Evolutionary conservation across 2,797 vertebrate genomes (phyloP).

Genomic region (Mus caroli): DNA sequence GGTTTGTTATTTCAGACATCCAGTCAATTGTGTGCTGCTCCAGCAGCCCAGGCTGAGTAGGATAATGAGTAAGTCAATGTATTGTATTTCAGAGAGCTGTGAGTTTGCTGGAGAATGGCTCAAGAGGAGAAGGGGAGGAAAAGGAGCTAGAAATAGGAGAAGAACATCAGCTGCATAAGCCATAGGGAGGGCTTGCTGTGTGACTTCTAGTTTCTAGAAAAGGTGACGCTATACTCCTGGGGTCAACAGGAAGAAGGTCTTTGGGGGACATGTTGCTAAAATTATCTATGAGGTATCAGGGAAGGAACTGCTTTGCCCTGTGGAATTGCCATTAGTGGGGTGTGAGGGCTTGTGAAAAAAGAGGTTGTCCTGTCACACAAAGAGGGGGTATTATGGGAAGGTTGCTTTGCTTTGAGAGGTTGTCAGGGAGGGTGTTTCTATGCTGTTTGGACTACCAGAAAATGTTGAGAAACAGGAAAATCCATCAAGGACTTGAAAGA

Average conservation of each 20-base stretch:
- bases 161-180: fast-evolving
- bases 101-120: background rate
- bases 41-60: background rate
- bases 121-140: background rate
- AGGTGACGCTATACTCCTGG: background rate
- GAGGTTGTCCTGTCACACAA: background rate
- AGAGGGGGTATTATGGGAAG: background rate
- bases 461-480: background rate
- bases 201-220: background rate
- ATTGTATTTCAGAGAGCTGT: background rate
- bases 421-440: background rate
- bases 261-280: background rate
- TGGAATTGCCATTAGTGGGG: background rate
- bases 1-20: background rate
- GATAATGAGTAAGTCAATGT: background rate
- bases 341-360: background rate
- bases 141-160: background rate
- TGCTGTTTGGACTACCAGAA: background rate
- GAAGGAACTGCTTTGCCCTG: background rate
- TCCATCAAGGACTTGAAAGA: background rate
- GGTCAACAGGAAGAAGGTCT: background rate
- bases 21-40: background rate
- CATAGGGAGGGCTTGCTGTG: background rate
- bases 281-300: background rate
- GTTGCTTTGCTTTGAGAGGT: background rate